Base-by-base conservation (phyloP, 1,140 invertebrate genomes). In the Harpegnathos saltator region DNA sequence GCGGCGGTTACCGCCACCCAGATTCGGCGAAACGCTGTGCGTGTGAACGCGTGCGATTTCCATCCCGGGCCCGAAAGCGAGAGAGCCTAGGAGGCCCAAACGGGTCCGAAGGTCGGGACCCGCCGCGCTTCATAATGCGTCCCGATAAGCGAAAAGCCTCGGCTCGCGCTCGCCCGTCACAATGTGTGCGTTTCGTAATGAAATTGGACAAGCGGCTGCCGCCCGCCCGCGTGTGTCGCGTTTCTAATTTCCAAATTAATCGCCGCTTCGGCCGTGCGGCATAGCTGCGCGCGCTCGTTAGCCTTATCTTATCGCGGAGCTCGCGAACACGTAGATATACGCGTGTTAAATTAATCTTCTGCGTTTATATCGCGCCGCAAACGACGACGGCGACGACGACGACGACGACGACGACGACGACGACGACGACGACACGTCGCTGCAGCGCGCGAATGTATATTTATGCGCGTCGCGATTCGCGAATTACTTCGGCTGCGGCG, bases 201-300 rank as follows among this genome's bases (percentile, higher is more conserved):
- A 44, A 81, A 81, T 69, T 59, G 26, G 77, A 74, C 61, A 24
- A 22, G 12, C 54, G 24, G 15, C n/a, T n/a, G n/a, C n/a, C n/a
- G n/a, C n/a, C n/a, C n/a, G 48, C 26, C 1, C 65, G 61, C 14
- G 59, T 44, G 44, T 11, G 19, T 11, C 14, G 48, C 1, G n/a
- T 71, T 48, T 71, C 50, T 74, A 85, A 82, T 75, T 83, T 65
- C 5, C 50, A 75, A 66, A 59, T 83, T 77, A 77, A 75, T 85
- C 68, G 22, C 50, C 7, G 19, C n/a, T 12, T 12, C 29, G 17
- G 3, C 48, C 33, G 38, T 71, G 58, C n/a, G n/a, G 15, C 59
- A 44, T 44, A 44, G 3, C 11, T 11, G 4, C n/a, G n/a, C n/a
- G n/a, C n/a, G 29, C 59, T 77, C 72, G 61, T 66, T 77, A 77